Evolutionary conservation across 2,113 vertebrate genomes (phyloP).

Genomic region (Lycaon pictus): DNA sequence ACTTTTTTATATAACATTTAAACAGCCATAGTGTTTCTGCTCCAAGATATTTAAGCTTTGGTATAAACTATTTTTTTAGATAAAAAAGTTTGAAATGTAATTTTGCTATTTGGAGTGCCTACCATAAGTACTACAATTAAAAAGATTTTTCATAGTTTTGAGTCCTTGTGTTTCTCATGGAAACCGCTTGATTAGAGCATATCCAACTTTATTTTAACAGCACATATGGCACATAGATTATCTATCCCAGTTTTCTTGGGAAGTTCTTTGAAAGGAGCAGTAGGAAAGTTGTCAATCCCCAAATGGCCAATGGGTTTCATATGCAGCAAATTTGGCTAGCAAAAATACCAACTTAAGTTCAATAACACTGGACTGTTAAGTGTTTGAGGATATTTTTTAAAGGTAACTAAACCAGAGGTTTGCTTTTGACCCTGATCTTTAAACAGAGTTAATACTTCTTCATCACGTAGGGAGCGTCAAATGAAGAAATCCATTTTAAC

Average conservation of each 20-base stretch:
- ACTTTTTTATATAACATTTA: slow-evolving; percentile 73
- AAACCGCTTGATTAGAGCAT: slow-evolving; percentile 80
- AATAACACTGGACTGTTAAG: background rate
- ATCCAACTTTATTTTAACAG: slow-evolving; percentile 81
- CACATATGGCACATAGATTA: slow-evolving; percentile 82
- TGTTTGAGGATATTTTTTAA: slow-evolving; percentile 46
- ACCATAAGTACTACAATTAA: slow-evolving; percentile 78
- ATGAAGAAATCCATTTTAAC: background rate
- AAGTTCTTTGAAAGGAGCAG: slow-evolving; percentile 79
- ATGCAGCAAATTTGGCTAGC: slow-evolving; percentile 61
- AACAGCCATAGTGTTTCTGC: slow-evolving; percentile 67
- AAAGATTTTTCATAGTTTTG: slow-evolving; percentile 69
- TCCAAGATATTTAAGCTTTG: slow-evolving; percentile 79
- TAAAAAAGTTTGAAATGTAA: slow-evolving; percentile 76
- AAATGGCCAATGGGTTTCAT: slow-evolving; percentile 80
- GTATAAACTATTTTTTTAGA: slow-evolving; percentile 74
- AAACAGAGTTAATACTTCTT: slow-evolving; percentile 37
- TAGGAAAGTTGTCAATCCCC: slow-evolving; percentile 80
- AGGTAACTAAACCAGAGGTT: slow-evolving; percentile 32
- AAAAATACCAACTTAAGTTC: slow-evolving; percentile 63
- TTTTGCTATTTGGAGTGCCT: slow-evolving; percentile 77
- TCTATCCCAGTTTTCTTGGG: slow-evolving; percentile 75
- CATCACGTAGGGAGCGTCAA: background rate
- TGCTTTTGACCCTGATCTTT: slow-evolving; percentile 45
- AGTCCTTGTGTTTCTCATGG: slow-evolving; percentile 76